Evolutionary conservation across 2,888 invertebrate species (phyloP), one percentile per base, ranked within the genome.

Genomic region (Pinctada fucata): DNA sequence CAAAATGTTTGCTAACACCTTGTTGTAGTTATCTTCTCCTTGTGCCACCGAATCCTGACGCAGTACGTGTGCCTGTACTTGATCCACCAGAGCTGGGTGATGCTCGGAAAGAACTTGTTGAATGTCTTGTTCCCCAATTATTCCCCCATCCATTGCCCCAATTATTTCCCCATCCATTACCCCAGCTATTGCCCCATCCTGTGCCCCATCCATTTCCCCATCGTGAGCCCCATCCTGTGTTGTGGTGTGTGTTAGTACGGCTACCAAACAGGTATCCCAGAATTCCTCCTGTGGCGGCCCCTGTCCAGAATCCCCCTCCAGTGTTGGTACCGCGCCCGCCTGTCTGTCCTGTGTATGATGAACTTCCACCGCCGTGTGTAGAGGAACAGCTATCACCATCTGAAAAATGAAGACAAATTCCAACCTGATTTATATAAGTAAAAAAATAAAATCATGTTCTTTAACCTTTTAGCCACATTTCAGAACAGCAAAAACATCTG

Each of bases 31-130:
- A 89, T 83, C 89, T 83, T 64, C 90, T 83, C 45, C 82, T 88
- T 2, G 90, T 90, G 2, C 88, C 87, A 16, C 87, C 90, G 83
- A 87, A 90, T 3, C 90, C 90, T n/a, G 89, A 88, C 5, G 90
- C 87, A 13, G 87, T 88, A 66, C 88, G 83, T n/a, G 88, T 87
- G 16, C 86, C 86, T 51, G 86, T 83, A 1, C 81, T 66, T 1
- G 47, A 16, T 72, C 66, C 49, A 16, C 74, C 47, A 6, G 65
- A 16, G 13, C 74, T 52, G 50, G 58, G 67, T 13, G 72, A 63
- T 3, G 16, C 49, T 13, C 68, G 58, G 64, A 72, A 63, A 48
- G 72, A 52, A 13, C 72, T 72, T 4, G 66, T 50, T 49, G 31
- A 31, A 58, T 58, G 58, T 58, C 58, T 6, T 6, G 8, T 58